These are phyloP conservation scores for Eptatretus atami DNA, from an alignment of 2,797 vertebrate genomes.

Conservation along the genomic window DNA sequence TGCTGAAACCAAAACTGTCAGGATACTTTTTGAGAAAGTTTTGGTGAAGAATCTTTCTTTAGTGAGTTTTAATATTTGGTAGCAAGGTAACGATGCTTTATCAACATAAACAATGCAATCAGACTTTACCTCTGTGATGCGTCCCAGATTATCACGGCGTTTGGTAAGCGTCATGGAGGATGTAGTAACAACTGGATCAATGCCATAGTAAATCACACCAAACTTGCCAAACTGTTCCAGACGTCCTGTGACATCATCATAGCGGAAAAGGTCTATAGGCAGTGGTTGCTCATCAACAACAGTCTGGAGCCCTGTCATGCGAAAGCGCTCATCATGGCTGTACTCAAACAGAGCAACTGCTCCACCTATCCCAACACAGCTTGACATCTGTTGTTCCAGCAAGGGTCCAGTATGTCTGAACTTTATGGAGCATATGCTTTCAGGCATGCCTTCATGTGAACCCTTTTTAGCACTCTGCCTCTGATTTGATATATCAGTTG, in stretches of 20 bases:
- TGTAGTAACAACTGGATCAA: conserved; percentile 94
- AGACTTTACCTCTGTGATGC: conserved; percentile 88
- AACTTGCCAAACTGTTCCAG: conserved; percentile 96
- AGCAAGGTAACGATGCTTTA: too few species aligned
- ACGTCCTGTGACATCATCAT: conserved; percentile 80
- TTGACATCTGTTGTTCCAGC: conserved; percentile 81
- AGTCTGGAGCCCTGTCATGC: conserved; percentile 94
- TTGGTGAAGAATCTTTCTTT: too few species aligned
- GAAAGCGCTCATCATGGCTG: conserved; percentile 93
- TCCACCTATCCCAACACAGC: conserved; percentile 90
- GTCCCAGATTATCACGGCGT: conserved; percentile 78
- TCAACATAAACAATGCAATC: conserved; percentile 13
- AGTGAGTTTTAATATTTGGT: too few species aligned
- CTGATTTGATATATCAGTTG: conserved; percentile 38
- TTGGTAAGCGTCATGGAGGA: conserved; percentile 97
- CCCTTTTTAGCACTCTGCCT: too few species aligned
- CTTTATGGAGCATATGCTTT: conserved; percentile 39
- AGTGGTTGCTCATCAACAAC: conserved; percentile 85
- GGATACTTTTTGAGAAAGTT: too few species aligned
- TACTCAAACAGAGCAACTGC: conserved; percentile 93
- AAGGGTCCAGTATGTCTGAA: conserved; percentile 85
- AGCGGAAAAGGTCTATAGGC: conserved; percentile 84
- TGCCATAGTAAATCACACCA: conserved; percentile 89
- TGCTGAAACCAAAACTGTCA: too few species aligned
- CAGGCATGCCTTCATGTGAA: too few species aligned